Conservation (phyloP, 2,888 invertebrate species). For the Melanostoma scalare region DNA sequence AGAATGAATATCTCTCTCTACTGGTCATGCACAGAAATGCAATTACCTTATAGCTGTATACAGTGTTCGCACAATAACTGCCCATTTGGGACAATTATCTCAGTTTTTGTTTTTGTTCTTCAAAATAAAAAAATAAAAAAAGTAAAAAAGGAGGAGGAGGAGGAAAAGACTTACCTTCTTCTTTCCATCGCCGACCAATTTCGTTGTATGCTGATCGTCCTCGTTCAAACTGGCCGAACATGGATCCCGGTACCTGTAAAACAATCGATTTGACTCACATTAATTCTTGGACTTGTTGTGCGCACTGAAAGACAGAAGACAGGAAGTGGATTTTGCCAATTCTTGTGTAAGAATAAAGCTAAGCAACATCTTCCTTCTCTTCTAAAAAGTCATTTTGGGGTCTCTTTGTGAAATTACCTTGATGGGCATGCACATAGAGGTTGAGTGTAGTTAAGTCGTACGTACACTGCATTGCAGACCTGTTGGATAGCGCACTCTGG, state of each 20-base stretch:
- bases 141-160: background rate
- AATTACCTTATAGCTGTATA: conserved; percentile 53
- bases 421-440: conserved; percentile 95
- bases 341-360: conserved; percentile 9
- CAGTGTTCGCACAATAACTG: conserved; percentile 59
- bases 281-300: conserved; percentile 58
- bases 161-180: conserved; percentile 86
- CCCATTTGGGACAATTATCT: conserved; percentile 74
- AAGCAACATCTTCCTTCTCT: conserved; percentile 46
- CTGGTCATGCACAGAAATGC: conserved; percentile 51
- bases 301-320: conserved; percentile 35
- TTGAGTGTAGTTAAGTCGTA: conserved; percentile 94
- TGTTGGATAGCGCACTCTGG: conserved; percentile 98
- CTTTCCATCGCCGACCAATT: conserved; percentile 92
- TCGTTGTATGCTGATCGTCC: conserved; percentile 95
- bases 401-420: conserved; percentile 81
- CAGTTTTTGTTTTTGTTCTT: conserved; percentile 13
- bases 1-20: conserved; percentile 20
- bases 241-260: conserved; percentile 88
- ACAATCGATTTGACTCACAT: conserved; percentile 65
- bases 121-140: background rate
- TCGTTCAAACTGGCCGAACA: conserved; percentile 95
- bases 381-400: conserved; percentile 7
- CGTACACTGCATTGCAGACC: conserved; percentile 96
- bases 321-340: conserved; percentile 56